Base-by-base conservation (phyloP, 2,113 vertebrate genomes). In the Sminthopsis crassicaudata region DNA sequence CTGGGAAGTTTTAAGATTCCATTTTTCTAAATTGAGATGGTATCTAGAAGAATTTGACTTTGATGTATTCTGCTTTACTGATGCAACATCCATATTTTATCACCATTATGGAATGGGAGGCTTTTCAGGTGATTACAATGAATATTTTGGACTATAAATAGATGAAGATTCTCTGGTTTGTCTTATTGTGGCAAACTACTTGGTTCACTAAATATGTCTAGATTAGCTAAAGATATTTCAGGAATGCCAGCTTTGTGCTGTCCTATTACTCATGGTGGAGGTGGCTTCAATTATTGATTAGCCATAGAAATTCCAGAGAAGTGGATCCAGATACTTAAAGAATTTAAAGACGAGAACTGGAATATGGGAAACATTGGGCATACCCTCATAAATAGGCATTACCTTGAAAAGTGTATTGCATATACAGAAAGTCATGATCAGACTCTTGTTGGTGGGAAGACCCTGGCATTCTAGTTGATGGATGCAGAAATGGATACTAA, bases 401-500 rank as follows among this genome's bases (percentile, higher is more conserved):
- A 99, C 57, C 98, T 99, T 76, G 99, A 99, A 98, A 99, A 99
- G 76, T 99, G 99, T 96, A 99, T 99, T 92, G 99, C 99, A 52
- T 99, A 99, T 92, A 99, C 99, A 46, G 99, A 99, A 95, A 99
- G 99, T 96, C 99, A 99, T 0, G 99, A 99, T 98, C 99, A 99
- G 99, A 0, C 99, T 0, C 99, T 99, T 50, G 99, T 99, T 96
- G 99, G 99, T 30, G 99, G 99, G 98, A 99, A 99, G 98, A 99
- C 99, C 0, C 97, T 99, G 98, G 99, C 99, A 0, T 99, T 99
- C 98, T 99, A 99, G 98, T 97, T 99, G 98, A 99, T 99, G 99
- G 99, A 99, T 98, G 99, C 99, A 88, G 99, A 99, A 98, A 99
- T 99, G 99, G 99, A 99, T 97, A 99, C 99, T 95, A 99, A 99